These are phyloP conservation scores for Tyrannus savana DNA, from an alignment of 2,113 vertebrate genomes.

Conservation along the genomic window DNA sequence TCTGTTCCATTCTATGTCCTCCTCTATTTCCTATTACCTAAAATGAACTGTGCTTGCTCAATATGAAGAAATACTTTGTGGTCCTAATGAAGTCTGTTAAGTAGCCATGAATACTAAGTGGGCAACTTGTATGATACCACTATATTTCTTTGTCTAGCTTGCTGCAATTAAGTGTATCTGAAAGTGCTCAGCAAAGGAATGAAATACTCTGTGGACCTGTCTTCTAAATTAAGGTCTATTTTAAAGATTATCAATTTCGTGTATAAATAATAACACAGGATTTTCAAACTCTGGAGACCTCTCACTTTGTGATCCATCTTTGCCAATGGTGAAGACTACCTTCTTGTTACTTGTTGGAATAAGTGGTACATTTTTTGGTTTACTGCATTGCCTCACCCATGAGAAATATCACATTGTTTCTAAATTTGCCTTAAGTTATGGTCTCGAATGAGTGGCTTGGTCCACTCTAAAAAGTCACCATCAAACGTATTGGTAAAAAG, in stretches of 20 bases:
- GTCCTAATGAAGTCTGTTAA: background rate
- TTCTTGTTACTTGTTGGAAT: background rate
- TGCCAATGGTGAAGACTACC: background rate
- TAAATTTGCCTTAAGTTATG: background rate
- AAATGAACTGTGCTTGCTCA: background rate
- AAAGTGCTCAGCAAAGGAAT: background rate
- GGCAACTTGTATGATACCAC: background rate
- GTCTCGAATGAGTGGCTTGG: background rate
- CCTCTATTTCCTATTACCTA: background rate
- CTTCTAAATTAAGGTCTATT: background rate
- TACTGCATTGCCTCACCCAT: background rate
- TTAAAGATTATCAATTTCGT: background rate
- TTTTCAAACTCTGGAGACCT: background rate
- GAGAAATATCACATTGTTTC: background rate
- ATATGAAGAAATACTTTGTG: background rate
- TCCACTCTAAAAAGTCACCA: accelerated
- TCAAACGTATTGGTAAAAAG: background rate
- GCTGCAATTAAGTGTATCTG: background rate
- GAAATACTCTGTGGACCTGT: background rate
- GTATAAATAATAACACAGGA: background rate
- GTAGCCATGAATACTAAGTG: background rate
- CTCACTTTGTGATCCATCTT: background rate
- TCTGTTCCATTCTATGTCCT: background rate
- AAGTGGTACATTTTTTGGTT: background rate
- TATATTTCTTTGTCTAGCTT: background rate